Evolutionary conservation across 2,797 vertebrate genomes (phyloP), one percentile per base, ranked within the genome.

Genomic region (Sphaeramia orbicularis): DNA sequence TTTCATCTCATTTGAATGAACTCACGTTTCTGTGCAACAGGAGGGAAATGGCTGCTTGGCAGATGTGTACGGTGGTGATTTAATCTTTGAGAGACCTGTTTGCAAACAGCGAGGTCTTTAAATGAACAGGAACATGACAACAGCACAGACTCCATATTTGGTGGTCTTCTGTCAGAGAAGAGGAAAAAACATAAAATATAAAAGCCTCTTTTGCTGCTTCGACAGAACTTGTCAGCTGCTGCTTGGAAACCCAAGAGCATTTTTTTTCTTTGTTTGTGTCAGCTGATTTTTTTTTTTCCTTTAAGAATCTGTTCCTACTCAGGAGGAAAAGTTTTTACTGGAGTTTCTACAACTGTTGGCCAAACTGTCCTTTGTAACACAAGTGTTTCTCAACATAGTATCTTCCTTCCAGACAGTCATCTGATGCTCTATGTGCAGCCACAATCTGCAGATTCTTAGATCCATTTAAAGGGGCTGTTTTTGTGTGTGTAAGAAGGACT

Each of bases 31-130:
- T 21, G 45, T 58, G 65, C 50, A 54, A 51, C 67, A 64, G 63
- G 49, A 65, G 56, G 76, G 71, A 69, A 70, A 60, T 59, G 78
- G 83, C 89, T 93, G 90, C 72, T 85, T 84, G 71, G 86, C 91
- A 91, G 90, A 94, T 93, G 91, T 92, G 76, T 62, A 18, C 58
- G 60, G 68, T 64, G 70, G 80, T 87, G 86, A 88, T 81, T 86
- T 91, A 81, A 89, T 84, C 74, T 61, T 41, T 40, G 55, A 48
- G 65, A 65, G 64, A 55, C 71, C 69, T 71, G 64, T 81, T 78
- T 84, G 78, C 70, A 79, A 85, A 79, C 69, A 84, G 65, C 16
- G 49, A 79, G 61, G 59, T 75, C 70, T 71, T 78, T 50, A 62
- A 66, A 40, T 35, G 54, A 81, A 62, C 66, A 65, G 40, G 51